These are phyloP conservation scores for Hemiprocne comata DNA, from an alignment of 2,113 vertebrate species.

Conservation along the genomic window DNA sequence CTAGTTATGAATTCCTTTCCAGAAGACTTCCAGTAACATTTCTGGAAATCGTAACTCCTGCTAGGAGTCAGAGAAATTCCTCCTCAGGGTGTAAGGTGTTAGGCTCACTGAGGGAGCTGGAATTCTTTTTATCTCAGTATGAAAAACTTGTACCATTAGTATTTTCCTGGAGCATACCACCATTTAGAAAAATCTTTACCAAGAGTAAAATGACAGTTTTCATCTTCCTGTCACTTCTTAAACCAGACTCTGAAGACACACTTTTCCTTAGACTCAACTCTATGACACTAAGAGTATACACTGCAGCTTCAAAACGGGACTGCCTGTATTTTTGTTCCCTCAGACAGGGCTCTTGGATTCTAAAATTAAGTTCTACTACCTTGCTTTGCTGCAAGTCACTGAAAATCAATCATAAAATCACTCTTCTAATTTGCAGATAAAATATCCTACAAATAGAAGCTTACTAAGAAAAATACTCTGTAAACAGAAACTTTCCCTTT, in stretches of 20 bases:
- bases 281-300: not conserved
- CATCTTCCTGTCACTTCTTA: not conserved
- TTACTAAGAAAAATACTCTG: not conserved
- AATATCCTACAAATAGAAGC: not conserved
- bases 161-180: not conserved
- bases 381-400: not conserved
- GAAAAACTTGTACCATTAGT: not conserved
- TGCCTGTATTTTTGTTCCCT: not conserved
- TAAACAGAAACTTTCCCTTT: conserved; percentile 16
- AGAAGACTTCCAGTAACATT: not conserved
- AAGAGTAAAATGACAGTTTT: not conserved
- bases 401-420: conserved; percentile 12
- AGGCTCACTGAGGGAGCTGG: not conserved
- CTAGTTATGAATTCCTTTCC: not conserved
- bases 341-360: not conserved
- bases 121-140: not conserved
- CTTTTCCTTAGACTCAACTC: not conserved
- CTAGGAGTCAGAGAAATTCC: not conserved
- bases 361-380: not conserved
- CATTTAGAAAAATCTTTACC: not conserved
- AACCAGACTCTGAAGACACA: not conserved
- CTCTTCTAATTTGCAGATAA: not conserved
- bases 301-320: not conserved
- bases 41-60: not conserved
- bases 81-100: not conserved